Evolutionary conservation across 2,888 invertebrate species (phyloP).

Genomic region (Heliconius ethilla): DNA sequence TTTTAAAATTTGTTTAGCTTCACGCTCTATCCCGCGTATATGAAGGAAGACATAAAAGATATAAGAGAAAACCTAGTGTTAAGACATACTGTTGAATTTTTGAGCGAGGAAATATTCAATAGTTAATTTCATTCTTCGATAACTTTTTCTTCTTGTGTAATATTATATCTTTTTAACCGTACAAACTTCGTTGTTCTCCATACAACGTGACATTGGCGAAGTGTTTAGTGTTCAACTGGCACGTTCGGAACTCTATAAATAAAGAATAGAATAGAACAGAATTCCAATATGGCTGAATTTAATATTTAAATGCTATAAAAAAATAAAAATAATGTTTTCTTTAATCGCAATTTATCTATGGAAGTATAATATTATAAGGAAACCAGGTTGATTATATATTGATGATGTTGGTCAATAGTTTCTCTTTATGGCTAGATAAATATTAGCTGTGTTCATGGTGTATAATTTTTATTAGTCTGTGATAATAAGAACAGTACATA

Average conservation of each 20-base stretch:
- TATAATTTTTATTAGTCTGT: slow-evolving; percentile 1
- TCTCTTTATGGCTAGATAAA: neutral
- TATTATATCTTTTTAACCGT: neutral
- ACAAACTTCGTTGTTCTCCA: neutral
- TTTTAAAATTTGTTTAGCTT: neutral
- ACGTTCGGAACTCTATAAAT: neutral
- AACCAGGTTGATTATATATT: slow-evolving; percentile 6
- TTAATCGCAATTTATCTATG: neutral
- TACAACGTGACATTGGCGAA: neutral
- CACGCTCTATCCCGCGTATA: neutral
- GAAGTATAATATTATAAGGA: neutral
- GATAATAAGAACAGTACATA: neutral
- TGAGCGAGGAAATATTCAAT: no score
- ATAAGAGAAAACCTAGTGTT: neutral
- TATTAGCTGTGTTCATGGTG: neutral
- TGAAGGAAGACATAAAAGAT: neutral
- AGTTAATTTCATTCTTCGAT: neutral
- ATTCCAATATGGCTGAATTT: neutral
- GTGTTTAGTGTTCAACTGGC: neutral
- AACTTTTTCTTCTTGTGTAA: neutral
- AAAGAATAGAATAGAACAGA: neutral
- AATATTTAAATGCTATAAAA: neutral
- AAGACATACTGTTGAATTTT: no score
- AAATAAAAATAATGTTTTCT: neutral
- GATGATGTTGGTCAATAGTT: neutral